Evolutionary conservation across 2,888 invertebrate species (phyloP).

Genomic region (Caenorhabditis japonica): DNA sequence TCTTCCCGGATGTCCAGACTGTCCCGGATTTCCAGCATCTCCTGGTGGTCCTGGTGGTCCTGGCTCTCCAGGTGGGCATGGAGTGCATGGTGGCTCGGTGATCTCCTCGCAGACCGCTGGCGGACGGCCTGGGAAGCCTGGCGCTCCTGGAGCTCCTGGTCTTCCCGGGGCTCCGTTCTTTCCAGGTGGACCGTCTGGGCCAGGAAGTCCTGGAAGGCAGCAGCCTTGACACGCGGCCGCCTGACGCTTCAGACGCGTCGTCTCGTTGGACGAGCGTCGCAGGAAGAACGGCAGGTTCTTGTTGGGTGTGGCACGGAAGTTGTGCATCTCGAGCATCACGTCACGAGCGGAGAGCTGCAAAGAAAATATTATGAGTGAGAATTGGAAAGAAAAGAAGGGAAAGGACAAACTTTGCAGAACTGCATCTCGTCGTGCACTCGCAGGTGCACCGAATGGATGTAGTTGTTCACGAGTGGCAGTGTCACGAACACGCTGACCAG

Average conservation of each 20-base stretch:
- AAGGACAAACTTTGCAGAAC: slow-evolving; percentile 73
- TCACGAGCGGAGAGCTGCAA: slow-evolving; percentile 76
- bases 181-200: slow-evolving; percentile 73
- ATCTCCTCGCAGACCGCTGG: slow-evolving; percentile 76
- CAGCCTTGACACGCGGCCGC: slow-evolving; percentile 66
- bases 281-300: slow-evolving; percentile 62
- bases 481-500: slow-evolving; percentile 76
- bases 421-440: slow-evolving; percentile 76
- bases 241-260: slow-evolving; percentile 63
- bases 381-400: too few species aligned
- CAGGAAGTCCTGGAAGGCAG: slow-evolving; percentile 74
- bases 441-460: slow-evolving; percentile 75
- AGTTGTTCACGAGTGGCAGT: slow-evolving; percentile 77
- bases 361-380: too few species aligned
- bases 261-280: slow-evolving; percentile 60
- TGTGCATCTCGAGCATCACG: slow-evolving; percentile 76
- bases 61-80: slow-evolving; percentile 76
- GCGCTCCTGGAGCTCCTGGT: slow-evolving; percentile 76
- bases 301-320: slow-evolving; percentile 67
- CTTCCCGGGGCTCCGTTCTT: slow-evolving; percentile 74
- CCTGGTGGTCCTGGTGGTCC: slow-evolving; percentile 72
- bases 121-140: slow-evolving; percentile 76
- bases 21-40: slow-evolving; percentile 66
- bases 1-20: slow-evolving; percentile 71
- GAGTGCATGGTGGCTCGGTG: slow-evolving; percentile 76